Conservation (phyloP, 2,113 vertebrate genomes). For the Tetrax tetrax region DNA sequence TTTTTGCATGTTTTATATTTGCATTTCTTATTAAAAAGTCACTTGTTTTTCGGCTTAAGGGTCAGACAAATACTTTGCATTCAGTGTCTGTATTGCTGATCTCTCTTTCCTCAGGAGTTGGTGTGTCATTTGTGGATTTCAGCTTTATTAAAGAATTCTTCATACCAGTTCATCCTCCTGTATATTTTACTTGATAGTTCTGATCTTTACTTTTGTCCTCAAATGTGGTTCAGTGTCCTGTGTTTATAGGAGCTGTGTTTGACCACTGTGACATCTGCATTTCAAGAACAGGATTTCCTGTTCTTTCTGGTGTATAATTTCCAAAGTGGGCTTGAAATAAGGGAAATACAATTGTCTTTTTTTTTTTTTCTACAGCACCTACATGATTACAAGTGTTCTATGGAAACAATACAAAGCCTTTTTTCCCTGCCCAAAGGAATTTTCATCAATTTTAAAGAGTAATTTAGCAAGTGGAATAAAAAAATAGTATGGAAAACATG, state of each 20-base stretch:
- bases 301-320: neutral
- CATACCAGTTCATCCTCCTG: neutral
- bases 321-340: neutral
- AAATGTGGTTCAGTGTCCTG: neutral
- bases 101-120: neutral
- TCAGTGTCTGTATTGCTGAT: neutral
- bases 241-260: neutral
- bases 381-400: neutral
- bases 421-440: neutral
- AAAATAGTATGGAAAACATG: neutral
- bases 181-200: neutral
- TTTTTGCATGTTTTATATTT: neutral
- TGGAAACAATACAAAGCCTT: neutral
- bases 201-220: neutral
- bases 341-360: neutral
- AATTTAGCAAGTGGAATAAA: neutral
- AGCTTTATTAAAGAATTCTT: neutral
- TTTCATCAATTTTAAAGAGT: neutral
- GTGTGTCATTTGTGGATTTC: neutral
- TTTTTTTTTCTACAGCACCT: neutral
- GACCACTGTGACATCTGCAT: neutral
- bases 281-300: conserved; percentile 10
- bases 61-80: neutral
- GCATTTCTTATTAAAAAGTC: neutral
- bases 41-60: neutral